Evolutionary conservation across 2,888 invertebrate genomes (phyloP).

Genomic region (Artemia sp.): DNA sequence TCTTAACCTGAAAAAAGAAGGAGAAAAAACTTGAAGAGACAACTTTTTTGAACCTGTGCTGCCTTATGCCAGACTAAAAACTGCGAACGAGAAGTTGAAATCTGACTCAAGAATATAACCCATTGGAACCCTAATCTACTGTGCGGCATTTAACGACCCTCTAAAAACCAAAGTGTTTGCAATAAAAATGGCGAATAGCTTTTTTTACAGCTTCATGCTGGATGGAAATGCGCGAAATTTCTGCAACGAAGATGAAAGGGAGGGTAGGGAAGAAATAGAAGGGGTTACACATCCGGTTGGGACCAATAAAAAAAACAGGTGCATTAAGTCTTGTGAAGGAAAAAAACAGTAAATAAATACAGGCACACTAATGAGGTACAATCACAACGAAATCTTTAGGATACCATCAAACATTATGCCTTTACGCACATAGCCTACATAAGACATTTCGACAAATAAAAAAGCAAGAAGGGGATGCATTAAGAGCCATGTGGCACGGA

Average conservation of each 20-base stretch:
- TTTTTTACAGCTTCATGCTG: conserved; percentile 4
- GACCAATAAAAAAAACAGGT: conserved; percentile 1
- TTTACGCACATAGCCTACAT: too few species aligned
- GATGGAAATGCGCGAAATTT: conserved; percentile 5
- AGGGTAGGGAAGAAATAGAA: conserved; percentile 8
- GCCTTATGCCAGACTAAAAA: background rate
- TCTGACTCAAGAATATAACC: conserved; percentile 14
- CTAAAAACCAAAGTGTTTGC: conserved; percentile 15
- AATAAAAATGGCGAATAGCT: conserved; percentile 15
- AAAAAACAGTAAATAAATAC: too few species aligned
- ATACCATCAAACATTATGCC: too few species aligned
- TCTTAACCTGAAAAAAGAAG: conserved; percentile 8
- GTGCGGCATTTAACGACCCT: conserved; percentile 15
- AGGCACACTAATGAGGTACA: too few species aligned
- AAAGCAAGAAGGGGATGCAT: too few species aligned
- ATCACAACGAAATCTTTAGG: too few species aligned
- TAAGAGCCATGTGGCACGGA: too few species aligned
- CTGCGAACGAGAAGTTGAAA: conserved; percentile 1
- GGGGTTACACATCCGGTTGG: conserved; percentile 4
- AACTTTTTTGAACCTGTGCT: background rate
- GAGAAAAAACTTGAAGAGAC: background rate
- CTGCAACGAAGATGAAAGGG: conserved; percentile 8
- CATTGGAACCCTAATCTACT: conserved; percentile 4
- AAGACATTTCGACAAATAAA: too few species aligned
- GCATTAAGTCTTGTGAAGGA: background rate